Evolutionary conservation across 1,140 invertebrate genomes (phyloP).

Genomic region (Drosophila sturtevanti): DNA sequence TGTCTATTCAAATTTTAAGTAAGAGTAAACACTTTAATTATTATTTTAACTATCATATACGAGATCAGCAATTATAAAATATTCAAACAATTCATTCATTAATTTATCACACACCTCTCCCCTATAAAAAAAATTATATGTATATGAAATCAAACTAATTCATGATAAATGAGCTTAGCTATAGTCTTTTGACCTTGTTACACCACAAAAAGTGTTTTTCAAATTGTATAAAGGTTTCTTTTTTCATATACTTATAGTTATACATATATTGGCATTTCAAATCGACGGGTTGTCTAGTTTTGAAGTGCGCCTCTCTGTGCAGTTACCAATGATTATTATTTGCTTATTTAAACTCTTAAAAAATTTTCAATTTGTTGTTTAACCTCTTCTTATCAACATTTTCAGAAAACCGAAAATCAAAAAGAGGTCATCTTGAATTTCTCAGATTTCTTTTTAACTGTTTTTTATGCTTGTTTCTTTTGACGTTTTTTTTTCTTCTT

Average conservation of each 20-base stretch:
- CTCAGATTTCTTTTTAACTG: conserved; percentile 60
- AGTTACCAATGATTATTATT: conserved; percentile 2
- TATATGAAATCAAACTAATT: conserved; percentile 4
- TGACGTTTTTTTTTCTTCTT: conserved; percentile 28
- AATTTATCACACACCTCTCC: conserved; percentile 42
- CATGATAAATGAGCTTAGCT: conserved; percentile 45
- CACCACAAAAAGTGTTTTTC: not conserved
- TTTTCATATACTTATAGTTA: too few relatives aligned
- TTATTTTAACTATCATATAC: too few relatives aligned
- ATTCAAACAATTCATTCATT: conserved; percentile 28
- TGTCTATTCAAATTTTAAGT: too few relatives aligned
- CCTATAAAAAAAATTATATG: conserved; percentile 22
- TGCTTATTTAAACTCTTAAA: not conserved
- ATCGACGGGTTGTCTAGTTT: conserved; percentile 23
- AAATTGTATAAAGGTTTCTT: conserved; percentile 8
- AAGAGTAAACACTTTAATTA: too few relatives aligned
- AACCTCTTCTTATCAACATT: conserved; percentile 41
- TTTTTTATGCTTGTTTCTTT: conserved; percentile 34
- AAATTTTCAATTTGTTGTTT: conserved; percentile 6
- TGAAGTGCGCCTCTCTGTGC: not conserved
- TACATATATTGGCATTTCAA: conserved; percentile 2
- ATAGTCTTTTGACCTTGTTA: conserved; percentile 42
- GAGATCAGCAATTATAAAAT: conserved; percentile 1
- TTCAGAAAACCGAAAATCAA: not conserved
- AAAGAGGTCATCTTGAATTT: conserved; percentile 53